Evolutionary conservation across 2,797 vertebrate species (phyloP), one percentile per base, ranked within the genome.

Genomic region (Oophaga sylvatica): DNA sequence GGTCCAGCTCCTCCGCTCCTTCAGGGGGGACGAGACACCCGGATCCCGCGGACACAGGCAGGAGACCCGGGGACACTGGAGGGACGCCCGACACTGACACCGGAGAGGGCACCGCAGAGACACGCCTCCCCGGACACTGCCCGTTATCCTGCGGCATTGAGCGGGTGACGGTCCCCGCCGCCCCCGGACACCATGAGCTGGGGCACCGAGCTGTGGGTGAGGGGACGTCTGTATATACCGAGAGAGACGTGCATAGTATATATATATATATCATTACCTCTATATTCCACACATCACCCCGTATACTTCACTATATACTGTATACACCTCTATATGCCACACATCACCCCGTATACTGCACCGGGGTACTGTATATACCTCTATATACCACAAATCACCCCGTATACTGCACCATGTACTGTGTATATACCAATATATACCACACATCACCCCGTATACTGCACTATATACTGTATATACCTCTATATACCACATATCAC

Each of bases 111-210:
- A 41, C 75, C 63, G 6, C 20, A 0, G 13, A n/a, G 82, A 84
- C 82, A 81, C 80, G 67, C 82, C 75, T 59, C 73, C 59, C n/a
- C 59, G 26, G 71, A 20, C 11, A 63, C 76, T 45, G 77, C 76
- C 84, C 53, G 76, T 45, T 60, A 73, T 80, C 48, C 79, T 87
- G 85, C 85, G 71, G 57, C 67, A 75, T 67, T 63, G 78, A 86
- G 78, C 19, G 79, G 78, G 56, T 20, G 16, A 60, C 31, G 22
- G 65, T 35, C 76, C 82, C 77, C 45, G 56, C 77, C 20, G 48
- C 76, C 83, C 87, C 67, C 65, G 62, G 84, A 81, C 87, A 81
- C 31, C 87, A 88, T 85, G 80, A 85, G 86, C 71, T 90, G 85
- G 86, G 86, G 76, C 59, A 76, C 60, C 19, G 82, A 83, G 83